Evolutionary conservation across 2,113 vertebrate genomes (phyloP), one percentile per base, ranked within the genome.

Genomic region (Gopherus evgoodei): DNA sequence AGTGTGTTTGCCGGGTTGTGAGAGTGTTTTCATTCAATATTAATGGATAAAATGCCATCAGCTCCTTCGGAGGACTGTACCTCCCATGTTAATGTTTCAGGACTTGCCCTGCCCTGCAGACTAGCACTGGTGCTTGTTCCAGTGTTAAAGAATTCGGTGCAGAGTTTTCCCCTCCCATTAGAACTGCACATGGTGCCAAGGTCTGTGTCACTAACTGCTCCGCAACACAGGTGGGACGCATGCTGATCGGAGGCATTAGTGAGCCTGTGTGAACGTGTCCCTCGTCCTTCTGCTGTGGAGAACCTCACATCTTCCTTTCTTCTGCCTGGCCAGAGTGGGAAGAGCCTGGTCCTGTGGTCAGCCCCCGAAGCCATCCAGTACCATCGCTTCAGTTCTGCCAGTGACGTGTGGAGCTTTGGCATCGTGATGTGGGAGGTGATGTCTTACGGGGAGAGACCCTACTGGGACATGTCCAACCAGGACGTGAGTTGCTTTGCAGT

Each of bases 381-480:
- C 83, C 99, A 99, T 8, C 99, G 99, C 95, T 99, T 99, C 98
- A 99, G 99, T 84, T 99, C 99, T 0, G 99, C 99, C 95, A 99
- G 99, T 0, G 99, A 99, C 0, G 99, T 99, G 17, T 99, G 99
- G 99, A 99, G 99, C 98, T 99, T 99, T 0, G 99, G 99, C 44
- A 99, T 99, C 29, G 98, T 99, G 98, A 99, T 99, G 99, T 99
- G 99, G 99, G 99, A 99, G 88, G 99, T 99, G 82, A 99, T 99
- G 99, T 99, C 99, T 94, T 99, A 99, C 0, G 99, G 99, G n/a
- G 99, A 99, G 98, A 98, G 99, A 89, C 99, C 99, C 90, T 99
- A 99, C 98, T 99, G 99, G 99, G 99, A 99, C 96, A 99, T 99
- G 99, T 99, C 99, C 97, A 99, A 99, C 98, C 99, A 99, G 97